Evolutionary conservation across 2,113 vertebrate species (phyloP).

Genomic region (Buteo buteo): DNA sequence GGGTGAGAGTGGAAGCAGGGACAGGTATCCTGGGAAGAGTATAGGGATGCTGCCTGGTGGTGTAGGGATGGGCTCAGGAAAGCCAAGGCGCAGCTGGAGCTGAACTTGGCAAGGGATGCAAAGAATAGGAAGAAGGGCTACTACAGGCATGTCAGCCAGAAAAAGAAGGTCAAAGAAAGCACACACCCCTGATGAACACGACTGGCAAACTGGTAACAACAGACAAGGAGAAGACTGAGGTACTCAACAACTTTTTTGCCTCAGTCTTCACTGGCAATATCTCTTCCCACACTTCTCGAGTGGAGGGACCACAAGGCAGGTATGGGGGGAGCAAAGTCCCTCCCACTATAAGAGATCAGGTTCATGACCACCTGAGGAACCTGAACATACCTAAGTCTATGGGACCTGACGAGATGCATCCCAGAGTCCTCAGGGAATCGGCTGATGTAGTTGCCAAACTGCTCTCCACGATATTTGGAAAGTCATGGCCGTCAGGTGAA

Average conservation of each 20-base stretch:
- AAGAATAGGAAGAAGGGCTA: neutral
- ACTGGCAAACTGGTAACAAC: neutral
- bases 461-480: no score
- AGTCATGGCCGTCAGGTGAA: no score
- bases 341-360: no score
- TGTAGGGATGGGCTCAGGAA: neutral
- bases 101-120: neutral
- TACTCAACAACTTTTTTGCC: neutral
- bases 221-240: neutral
- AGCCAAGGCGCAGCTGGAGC: fast-evolving
- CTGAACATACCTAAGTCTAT: no score
- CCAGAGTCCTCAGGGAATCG: no score
- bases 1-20: neutral
- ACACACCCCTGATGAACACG: fast-evolving
- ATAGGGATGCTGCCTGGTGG: fast-evolving
- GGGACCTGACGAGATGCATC: no score
- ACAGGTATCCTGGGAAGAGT: no score
- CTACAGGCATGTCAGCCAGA: neutral
- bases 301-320: no score
- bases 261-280: neutral
- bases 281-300: neutral
- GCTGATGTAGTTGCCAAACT: no score
- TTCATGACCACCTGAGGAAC: no score
- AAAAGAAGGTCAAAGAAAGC: neutral
- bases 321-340: no score